A percentile compares a stretch with the other conserved stretches of the same genome.
These are phyloP conservation scores for Nasonia vitripennis DNA, from an alignment of 1,140 invertebrate genomes.

Conservation along the genomic window DNA sequence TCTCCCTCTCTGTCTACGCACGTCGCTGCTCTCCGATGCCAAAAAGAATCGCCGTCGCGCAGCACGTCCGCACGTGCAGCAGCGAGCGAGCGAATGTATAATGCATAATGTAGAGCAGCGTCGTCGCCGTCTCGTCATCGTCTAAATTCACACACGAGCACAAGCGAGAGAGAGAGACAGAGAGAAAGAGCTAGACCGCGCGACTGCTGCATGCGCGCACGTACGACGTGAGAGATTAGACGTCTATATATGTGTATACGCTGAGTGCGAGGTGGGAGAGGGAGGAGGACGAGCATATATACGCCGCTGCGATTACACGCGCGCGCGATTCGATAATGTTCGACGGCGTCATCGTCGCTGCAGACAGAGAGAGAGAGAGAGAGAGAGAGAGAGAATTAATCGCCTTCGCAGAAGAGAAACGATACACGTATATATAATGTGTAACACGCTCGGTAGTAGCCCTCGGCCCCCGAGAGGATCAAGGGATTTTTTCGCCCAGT, in stretches of 20 bases:
- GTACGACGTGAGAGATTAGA: conserved; percentile 2
- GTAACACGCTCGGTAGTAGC: too few species aligned
- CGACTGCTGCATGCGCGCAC: conserved; percentile 6
- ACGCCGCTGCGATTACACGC: background rate
- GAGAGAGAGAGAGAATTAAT: background rate
- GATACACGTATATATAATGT: background rate
- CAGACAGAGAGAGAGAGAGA: background rate
- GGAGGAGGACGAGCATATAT: background rate
- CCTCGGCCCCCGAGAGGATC: background rate
- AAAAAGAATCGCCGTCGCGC: background rate
- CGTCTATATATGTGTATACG: background rate
- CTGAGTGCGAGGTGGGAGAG: too few species aligned
- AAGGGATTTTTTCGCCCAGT: background rate
- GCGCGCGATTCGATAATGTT: conserved; percentile 25
- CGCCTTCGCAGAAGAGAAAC: conserved; percentile 13
- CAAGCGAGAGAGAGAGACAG: too few species aligned
- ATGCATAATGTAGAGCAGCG: conserved; percentile 5
- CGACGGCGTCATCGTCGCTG: background rate
- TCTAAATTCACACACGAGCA: conserved; percentile 33
- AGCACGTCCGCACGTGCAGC: background rate
- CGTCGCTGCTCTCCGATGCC: too few species aligned
- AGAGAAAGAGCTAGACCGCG: background rate
- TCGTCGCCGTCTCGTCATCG: conserved; percentile 12
- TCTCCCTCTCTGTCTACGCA: too few species aligned
- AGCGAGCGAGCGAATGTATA: background rate